phyloP scores from a whole-genome alignment of 2,113 vertebrate genomes.

The Nycticebus coucang region DNA sequence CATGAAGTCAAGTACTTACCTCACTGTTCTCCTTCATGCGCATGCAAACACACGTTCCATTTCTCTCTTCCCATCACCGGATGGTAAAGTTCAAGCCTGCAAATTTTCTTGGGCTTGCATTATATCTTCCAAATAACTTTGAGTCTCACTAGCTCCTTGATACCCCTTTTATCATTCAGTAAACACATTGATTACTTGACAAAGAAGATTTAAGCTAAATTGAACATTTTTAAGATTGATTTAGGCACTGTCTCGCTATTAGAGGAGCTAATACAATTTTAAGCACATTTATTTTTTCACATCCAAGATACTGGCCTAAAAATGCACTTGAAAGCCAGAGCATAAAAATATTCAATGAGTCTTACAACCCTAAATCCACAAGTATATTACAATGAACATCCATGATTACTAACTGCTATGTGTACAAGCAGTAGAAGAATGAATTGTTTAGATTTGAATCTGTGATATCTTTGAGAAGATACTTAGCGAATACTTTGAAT shows the following conservation, averaged over 20 bases:
- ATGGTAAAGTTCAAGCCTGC: constrained; percentile 60
- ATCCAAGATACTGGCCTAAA: constrained; percentile 2
- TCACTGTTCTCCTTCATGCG: constrained; percentile 40
- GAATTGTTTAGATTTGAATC: background rate
- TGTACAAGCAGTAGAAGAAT: constrained; percentile 32
- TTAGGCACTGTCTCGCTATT: constrained; percentile 64
- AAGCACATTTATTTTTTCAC: constrained; percentile 65
- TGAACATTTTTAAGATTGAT: constrained; percentile 62
- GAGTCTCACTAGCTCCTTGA: constrained; percentile 52
- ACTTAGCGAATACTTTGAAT: constrained; percentile 12
- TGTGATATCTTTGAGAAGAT: background rate
- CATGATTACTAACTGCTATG: background rate
- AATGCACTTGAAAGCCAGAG: constrained; percentile 22
- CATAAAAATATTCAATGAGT: constrained; percentile 53
- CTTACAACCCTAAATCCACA: background rate
- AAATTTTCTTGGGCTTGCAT: constrained; percentile 30
- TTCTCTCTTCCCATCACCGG: constrained; percentile 49
- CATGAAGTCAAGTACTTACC: constrained; percentile 42
- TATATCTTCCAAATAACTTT: constrained; percentile 56
- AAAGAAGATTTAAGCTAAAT: constrained; percentile 68
- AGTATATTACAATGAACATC: constrained; percentile 56
- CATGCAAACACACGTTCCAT: background rate
- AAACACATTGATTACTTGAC: constrained; percentile 74
- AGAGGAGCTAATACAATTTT: constrained; percentile 61
- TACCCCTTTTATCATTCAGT: constrained; percentile 68